Percentiles rank a stretch among this genome's conserved stretches.
Evolutionary conservation across 2,888 invertebrate species (phyloP).

Genomic region (Microplitis manilae): DNA sequence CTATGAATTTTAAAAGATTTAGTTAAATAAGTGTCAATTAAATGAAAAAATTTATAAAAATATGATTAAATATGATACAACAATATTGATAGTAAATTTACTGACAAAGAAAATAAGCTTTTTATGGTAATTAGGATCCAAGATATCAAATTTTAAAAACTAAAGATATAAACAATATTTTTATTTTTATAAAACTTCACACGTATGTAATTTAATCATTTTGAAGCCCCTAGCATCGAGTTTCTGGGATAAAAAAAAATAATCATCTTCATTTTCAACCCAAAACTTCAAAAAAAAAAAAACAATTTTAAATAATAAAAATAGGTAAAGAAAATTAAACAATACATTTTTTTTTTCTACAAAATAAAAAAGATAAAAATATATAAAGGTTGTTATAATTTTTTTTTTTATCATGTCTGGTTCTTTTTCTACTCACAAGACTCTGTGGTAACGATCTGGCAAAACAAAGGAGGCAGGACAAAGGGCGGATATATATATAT

Average conservation of each 20-base stretch:
- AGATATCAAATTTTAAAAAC: background rate
- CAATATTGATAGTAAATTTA: too few relatives aligned
- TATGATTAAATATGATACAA: too few relatives aligned
- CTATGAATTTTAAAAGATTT: too few relatives aligned
- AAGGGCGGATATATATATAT: constrained; percentile 7
- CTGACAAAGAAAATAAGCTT: too few relatives aligned
- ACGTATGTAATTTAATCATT: background rate
- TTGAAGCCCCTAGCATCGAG: background rate
- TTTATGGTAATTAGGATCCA: too few relatives aligned
- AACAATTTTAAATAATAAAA: background rate
- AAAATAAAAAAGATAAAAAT: background rate
- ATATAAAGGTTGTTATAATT: constrained; percentile 7
- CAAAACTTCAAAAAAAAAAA: background rate
- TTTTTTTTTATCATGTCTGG: background rate
- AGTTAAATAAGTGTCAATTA: too few relatives aligned
- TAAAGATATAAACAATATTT: too few relatives aligned
- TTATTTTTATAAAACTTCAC: too few relatives aligned
- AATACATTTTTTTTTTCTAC: background rate
- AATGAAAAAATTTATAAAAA: too few relatives aligned
- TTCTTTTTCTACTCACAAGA: constrained; percentile 1
- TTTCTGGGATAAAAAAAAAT: background rate
- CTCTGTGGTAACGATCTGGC: constrained; percentile 10
- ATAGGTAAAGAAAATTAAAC: background rate
- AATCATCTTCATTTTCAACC: background rate
- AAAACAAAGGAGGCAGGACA: constrained; percentile 12